Evolutionary conservation across 92 coral and sea anemone species (phyloP), one percentile per base, ranked within the genome.

Genomic region (Palythoa grandiflora): DNA sequence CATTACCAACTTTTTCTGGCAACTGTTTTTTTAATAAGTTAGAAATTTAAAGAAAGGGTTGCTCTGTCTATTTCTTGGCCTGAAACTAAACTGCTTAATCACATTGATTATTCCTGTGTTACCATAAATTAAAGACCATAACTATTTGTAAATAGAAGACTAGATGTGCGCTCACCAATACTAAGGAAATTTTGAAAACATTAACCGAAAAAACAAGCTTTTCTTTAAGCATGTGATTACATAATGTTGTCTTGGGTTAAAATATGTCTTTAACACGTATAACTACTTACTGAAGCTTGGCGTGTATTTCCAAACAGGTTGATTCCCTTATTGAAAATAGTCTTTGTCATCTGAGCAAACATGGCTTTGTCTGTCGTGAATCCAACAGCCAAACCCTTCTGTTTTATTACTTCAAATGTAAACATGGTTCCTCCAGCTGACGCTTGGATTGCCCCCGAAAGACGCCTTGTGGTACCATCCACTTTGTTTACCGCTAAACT

Each of bases 261-360:
- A 71, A 13, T 15, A 16, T 38, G 12, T 1, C 36, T 55, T 83
- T 57, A 38, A 2, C 60, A 16, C 13, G 38, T 37, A 17, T 5
- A 12, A 13, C n/a, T 66, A 81, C 86, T 81, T n/a, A 81, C 86
- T 35, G 86, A 66, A 1, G 63, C 63, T 44, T 81, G 75, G 19
- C 86, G 61, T 38, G 74, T 68, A n/a, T 68, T 81, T 6, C 86
- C 86, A 81, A 81, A 81, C 50, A 81, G 86, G 21, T 81, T 65
- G 47, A 66, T 14, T 51, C 66, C 86, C 40, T 66, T 81, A 2
- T 81, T 66, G 8, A 81, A 21, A 16, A 81, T 75, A 16, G 61
- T 66, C 52, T 81, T 81, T 21, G 86, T 81, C 47, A 81, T 81
- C 37, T 81, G 75, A 1, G 86, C 86, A 65, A 81, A 81, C 86